Conservation (phyloP, 2,797 vertebrate genomes). For the Catharus ustulatus region DNA sequence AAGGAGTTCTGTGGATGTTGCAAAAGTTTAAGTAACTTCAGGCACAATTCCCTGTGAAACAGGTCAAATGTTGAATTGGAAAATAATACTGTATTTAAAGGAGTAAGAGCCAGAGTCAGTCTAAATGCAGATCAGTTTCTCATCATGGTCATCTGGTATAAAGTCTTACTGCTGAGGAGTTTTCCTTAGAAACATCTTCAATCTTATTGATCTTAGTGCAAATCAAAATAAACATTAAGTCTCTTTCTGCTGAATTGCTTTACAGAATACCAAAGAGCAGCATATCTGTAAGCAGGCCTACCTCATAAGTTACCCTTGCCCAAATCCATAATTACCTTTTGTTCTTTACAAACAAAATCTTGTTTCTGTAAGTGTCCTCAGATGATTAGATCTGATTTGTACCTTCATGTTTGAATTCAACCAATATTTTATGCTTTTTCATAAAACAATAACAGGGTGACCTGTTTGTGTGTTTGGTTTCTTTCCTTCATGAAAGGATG, state of each 20-base stretch:
- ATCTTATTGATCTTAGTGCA: neutral
- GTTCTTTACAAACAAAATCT: neutral
- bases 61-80: neutral
- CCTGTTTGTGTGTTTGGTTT: neutral
- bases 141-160: neutral
- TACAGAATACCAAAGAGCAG: neutral
- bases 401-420: neutral
- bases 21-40: neutral
- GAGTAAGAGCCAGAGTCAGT: neutral
- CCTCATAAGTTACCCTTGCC: neutral
- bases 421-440: neutral
- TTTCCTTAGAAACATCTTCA: neutral
- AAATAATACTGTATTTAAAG: neutral
- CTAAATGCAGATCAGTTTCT: neutral
- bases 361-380: neutral
- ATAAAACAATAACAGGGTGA: neutral
- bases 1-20: neutral
- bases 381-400: neutral
- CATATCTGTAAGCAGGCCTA: neutral
- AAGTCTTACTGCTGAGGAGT: neutral
- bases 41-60: neutral
- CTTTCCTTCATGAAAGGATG: neutral
- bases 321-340: neutral
- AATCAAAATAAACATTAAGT: conserved; percentile 3
- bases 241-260: neutral